Base-by-base conservation (phyloP, 2,113 vertebrate species). In the Saccopteryx bilineata region DNA sequence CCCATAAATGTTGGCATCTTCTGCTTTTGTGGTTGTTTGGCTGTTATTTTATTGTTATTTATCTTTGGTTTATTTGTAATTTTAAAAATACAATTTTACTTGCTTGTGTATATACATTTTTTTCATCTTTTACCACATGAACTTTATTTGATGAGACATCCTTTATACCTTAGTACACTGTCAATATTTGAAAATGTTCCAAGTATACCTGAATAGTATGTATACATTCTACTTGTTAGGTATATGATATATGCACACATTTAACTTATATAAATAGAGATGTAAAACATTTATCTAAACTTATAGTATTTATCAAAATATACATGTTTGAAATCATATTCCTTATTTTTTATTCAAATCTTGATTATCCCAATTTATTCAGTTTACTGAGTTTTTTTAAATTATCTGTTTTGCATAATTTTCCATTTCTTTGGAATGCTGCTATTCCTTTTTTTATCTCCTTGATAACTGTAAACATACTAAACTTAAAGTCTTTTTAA, bases 81-180 rank as follows among this genome's bases (percentile, higher is more conserved):
- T 86, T 75, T 17, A 76, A 58, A 69, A 95, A 33, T 54, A 66
- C 2, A 92, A 26, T 54, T 87, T 76, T 50, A 23, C 48, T 90
- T 94, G 14, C 28, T 52, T 56, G 12, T 18, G 39, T 63, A 21
- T 61, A 60, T 17, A 65, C 17, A 23, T 26, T 81, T 63, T n/a
- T 28, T 66, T 86, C 9, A 50, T 21, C 21, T 78, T 80, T 88
- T 87, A 66, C 80, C 87, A 56, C 28, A 39, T 72, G 91, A 87
- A 87, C 81, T 31, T 50, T 33, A 85, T 87, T 96, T 95, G 26
- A 24, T 75, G 65, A 63, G 46, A 61, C 28, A 90, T 87, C 33
- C 39, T 93, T 94, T 65, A 6, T 66, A 33, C 9, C 15, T 61
- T 68, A 83, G 46, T n/a, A 86, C 1, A 60, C 50, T 74, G 63